phyloP scores from a whole-genome alignment of 2,113 vertebrate species.

The Vicugna pacos region DNA sequence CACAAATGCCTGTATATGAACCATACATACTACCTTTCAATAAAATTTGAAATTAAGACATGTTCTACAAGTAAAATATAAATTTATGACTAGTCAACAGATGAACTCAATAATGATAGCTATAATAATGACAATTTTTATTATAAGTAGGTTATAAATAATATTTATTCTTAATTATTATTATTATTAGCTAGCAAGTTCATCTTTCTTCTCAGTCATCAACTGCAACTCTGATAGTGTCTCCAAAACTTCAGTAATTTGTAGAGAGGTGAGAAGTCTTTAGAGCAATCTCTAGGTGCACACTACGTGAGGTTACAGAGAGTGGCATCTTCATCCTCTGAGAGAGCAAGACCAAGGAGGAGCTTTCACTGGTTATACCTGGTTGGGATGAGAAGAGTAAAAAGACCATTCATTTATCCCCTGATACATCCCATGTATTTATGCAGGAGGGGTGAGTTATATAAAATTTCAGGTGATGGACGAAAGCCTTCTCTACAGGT shows the following conservation, averaged over 20 bases:
- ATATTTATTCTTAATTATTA: background rate
- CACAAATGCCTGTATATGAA: background rate
- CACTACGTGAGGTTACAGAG: background rate
- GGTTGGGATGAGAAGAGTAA: background rate
- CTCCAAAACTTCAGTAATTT: background rate
- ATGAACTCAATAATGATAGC: background rate
- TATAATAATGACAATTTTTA: background rate
- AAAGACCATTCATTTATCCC: background rate
- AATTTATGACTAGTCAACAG: background rate
- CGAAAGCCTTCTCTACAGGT: background rate
- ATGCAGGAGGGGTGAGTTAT: background rate
- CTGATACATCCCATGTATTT: background rate
- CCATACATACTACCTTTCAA: background rate
- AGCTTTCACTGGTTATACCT: background rate
- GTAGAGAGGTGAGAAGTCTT: background rate
- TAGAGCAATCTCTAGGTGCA: background rate
- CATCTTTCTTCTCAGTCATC: background rate
- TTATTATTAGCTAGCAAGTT: background rate
- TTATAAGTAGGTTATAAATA: background rate
- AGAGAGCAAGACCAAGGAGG: background rate
- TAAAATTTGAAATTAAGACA: background rate
- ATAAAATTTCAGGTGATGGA: background rate
- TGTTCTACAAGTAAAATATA: background rate
- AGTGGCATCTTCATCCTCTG: background rate
- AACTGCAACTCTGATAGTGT: background rate